Conservation (phyloP, 2,888 invertebrate genomes). For the Toxonevra muliebris region DNA sequence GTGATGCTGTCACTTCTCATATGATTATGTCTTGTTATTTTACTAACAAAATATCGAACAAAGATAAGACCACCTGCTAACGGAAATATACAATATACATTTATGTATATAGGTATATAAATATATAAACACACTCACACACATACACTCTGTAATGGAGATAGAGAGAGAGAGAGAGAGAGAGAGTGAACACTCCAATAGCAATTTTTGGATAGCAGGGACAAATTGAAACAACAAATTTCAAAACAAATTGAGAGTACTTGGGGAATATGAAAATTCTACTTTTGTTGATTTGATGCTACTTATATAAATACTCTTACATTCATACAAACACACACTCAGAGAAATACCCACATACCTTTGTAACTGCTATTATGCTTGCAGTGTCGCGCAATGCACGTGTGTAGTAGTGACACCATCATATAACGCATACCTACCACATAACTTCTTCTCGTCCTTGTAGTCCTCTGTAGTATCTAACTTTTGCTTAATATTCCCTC, state of each 20-base stretch:
- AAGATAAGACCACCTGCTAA: constrained; percentile 5
- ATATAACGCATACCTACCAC: too few species aligned
- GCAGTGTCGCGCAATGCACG: not conserved
- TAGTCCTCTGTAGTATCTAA: too few species aligned
- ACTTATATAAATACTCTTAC: not conserved
- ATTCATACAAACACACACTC: not conserved
- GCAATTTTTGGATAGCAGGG: too few species aligned
- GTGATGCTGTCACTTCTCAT: constrained; percentile 21
- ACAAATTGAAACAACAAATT: not conserved
- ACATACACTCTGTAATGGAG: too few species aligned
- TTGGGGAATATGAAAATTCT: constrained; percentile 1
- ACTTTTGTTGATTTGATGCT: constrained; percentile 19
- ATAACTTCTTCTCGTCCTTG: too few species aligned
- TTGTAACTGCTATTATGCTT: too few species aligned
- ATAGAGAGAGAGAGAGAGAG: too few species aligned
- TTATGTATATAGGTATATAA: too few species aligned
- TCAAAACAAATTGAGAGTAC: constrained; percentile 19
- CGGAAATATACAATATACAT: not conserved
- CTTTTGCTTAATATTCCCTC: not conserved
- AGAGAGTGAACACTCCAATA: too few species aligned
- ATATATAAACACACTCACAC: too few species aligned
- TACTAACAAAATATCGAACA: not conserved
- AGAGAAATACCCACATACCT: not conserved
- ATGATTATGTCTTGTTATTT: constrained; percentile 17
- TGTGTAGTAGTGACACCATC: not conserved